These are phyloP conservation scores for Nomada goodeniana DNA, from an alignment of 2,888 invertebrate genomes.

Conservation along the genomic window DNA sequence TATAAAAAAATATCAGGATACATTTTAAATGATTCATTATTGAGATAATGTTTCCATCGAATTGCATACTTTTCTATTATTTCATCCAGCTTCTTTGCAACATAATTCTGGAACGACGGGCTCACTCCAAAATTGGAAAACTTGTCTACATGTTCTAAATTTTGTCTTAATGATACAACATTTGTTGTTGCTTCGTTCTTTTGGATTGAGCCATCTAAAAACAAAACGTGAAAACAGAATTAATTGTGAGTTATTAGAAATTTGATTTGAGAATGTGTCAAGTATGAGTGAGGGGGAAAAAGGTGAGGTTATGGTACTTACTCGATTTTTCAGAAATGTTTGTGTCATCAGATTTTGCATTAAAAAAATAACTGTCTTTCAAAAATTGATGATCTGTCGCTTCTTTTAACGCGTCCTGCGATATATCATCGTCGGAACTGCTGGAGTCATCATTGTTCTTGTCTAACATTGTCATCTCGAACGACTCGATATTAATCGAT, in stretches of 20 bases:
- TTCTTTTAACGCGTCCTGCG: slow-evolving; percentile 72
- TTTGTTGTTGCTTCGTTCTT: neutral
- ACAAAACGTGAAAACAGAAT: neutral
- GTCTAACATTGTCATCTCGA: slow-evolving; percentile 22
- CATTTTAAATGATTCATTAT: neutral
- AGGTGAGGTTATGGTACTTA: slow-evolving; percentile 47
- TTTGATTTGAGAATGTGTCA: neutral
- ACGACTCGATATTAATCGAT: slow-evolving; percentile 12
- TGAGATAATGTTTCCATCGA: neutral
- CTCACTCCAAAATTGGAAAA: slow-evolving; percentile 75
- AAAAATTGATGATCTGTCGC: slow-evolving; percentile 76
- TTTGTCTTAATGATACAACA: slow-evolving; percentile 52
- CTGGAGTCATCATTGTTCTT: slow-evolving; percentile 52
- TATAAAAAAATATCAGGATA: neutral
- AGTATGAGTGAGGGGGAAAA: too few species aligned
- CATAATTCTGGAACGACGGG: slow-evolving; percentile 71
- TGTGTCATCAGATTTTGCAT: neutral
- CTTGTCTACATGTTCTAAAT: slow-evolving; percentile 55
- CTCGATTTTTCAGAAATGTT: neutral
- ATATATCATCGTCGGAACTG: slow-evolving; percentile 77
- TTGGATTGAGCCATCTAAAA: neutral
- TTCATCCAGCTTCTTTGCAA: slow-evolving; percentile 76
- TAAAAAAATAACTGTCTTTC: slow-evolving; percentile 48
- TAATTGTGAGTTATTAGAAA: neutral
- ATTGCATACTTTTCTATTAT: slow-evolving; percentile 73